Evolutionary conservation across 2,113 vertebrate species (phyloP).

Genomic region (Dunckerocampus dactyliophorus): DNA sequence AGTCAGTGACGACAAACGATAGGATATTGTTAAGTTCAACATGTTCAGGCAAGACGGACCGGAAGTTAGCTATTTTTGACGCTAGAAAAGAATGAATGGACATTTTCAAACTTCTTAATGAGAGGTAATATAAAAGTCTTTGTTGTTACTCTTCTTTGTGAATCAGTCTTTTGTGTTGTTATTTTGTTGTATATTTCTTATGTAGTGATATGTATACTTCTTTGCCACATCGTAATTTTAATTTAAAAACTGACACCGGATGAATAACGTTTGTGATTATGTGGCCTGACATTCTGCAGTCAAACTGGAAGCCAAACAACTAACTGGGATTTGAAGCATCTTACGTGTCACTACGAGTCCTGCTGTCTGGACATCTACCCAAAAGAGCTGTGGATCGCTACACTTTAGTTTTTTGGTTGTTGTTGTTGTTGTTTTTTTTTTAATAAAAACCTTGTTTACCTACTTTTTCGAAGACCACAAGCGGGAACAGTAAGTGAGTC

Average conservation of each 20-base stretch:
- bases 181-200: too few relatives aligned
- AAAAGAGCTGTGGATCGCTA: neutral
- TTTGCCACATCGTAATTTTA: neutral
- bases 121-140: neutral
- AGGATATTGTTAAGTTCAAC: neutral
- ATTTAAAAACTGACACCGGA: constrained; percentile 22
- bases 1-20: neutral
- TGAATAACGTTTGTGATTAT: accelerated
- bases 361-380: neutral
- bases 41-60: neutral
- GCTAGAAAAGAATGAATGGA: constrained; percentile 8
- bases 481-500: neutral
- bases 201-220: neutral
- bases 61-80: neutral
- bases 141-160: neutral
- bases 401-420: too few relatives aligned
- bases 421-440: too few relatives aligned
- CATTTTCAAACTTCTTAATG: neutral
- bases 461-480: neutral
- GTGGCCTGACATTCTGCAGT: accelerated
- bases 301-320: constrained; percentile 50
- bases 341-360: constrained; percentile 59
- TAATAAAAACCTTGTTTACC: neutral
- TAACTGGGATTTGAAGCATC: constrained; percentile 24
- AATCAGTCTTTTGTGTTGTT: neutral